phyloP scores from a whole-genome alignment of 1,140 invertebrate species.

The Prorops nasuta region DNA sequence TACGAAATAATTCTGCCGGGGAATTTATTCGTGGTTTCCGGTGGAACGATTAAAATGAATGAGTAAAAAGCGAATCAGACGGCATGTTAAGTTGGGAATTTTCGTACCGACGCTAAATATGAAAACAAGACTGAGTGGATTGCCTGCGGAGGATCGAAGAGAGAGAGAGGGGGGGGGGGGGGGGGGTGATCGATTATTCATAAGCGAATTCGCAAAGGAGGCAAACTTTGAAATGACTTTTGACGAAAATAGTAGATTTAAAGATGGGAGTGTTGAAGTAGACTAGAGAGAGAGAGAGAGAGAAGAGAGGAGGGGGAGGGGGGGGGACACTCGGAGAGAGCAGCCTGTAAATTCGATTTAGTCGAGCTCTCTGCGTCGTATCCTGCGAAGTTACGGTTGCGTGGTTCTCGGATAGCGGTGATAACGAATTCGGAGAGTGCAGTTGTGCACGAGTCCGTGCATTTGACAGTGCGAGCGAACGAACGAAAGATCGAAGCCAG shows the following conservation, averaged over 20 bases:
- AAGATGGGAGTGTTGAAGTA: too few species aligned
- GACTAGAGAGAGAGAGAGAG: background rate
- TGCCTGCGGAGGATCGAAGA: conserved; percentile 2
- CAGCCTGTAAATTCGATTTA: conserved; percentile 29
- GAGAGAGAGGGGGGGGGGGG: conserved; percentile 2
- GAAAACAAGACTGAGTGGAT: too few species aligned
- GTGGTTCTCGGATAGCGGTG: conserved; percentile 21
- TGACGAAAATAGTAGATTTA: conserved; percentile 15
- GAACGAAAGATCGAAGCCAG: too few species aligned
- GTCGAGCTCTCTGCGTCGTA: conserved; percentile 22
- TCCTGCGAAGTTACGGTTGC: conserved; percentile 26
- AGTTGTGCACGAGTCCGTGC: background rate
- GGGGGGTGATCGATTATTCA: conserved; percentile 17
- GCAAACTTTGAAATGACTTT: conserved; percentile 20
- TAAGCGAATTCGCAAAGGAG: conserved; percentile 14
- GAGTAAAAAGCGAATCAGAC: too few species aligned
- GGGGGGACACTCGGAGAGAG: conserved; percentile 18
- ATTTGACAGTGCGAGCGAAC: too few species aligned
- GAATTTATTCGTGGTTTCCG: too few species aligned
- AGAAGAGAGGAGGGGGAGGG: background rate
- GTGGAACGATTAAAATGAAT: too few species aligned
- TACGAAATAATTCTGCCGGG: too few species aligned
- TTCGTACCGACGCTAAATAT: too few species aligned
- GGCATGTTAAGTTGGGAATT: too few species aligned
- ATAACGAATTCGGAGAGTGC: conserved; percentile 26